Conservation (phyloP, 2,113 vertebrate genomes). For the Cettia cetti region DNA sequence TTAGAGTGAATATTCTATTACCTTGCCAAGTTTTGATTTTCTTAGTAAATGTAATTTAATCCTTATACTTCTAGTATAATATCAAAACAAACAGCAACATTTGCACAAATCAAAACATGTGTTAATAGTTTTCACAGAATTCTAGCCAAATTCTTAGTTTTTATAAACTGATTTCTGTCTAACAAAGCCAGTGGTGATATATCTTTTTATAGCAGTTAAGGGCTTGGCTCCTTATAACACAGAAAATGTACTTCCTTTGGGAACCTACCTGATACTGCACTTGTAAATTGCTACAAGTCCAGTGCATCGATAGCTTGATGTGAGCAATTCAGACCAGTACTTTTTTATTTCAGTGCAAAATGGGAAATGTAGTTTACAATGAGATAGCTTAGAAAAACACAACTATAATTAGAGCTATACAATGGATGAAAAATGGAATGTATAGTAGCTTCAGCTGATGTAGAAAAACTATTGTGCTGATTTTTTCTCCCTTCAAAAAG, state of each 20-base stretch:
- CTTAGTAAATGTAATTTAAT: conserved; percentile 37
- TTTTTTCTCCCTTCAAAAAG: background rate
- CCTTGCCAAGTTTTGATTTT: background rate
- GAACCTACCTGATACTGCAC: background rate
- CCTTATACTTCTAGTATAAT: background rate
- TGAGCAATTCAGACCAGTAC: background rate
- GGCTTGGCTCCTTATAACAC: background rate
- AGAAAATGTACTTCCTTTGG: background rate
- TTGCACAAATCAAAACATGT: background rate
- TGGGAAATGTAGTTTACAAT: background rate
- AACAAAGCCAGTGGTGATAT: background rate
- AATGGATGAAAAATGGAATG: background rate
- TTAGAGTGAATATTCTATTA: conserved; percentile 7
- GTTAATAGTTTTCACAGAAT: background rate
- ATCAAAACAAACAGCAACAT: background rate
- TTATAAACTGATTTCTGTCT: background rate
- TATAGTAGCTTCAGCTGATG: background rate
- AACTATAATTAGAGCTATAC: background rate
- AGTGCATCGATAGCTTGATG: background rate
- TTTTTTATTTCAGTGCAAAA: background rate
- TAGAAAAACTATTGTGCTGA: background rate
- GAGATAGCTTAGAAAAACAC: background rate
- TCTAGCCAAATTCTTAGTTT: background rate
- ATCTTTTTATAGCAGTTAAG: background rate
- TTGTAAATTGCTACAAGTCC: background rate